Base-by-base conservation (phyloP, 2,797 vertebrate species). In the Oophaga sylvatica region DNA sequence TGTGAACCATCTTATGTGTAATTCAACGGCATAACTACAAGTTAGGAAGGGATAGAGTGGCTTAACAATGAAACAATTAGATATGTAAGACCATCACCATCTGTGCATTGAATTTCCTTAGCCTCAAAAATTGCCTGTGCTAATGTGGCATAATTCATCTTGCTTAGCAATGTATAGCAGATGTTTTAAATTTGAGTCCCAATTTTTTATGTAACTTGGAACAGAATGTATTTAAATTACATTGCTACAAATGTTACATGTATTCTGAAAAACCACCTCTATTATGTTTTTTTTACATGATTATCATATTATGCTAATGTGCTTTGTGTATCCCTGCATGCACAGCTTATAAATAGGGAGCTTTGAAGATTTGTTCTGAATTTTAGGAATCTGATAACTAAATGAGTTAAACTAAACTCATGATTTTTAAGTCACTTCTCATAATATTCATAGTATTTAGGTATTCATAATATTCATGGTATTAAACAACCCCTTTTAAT, bases 141-240 rank as follows among this genome's bases (percentile, higher is more conserved):
- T 88, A 88, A 84, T 80, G 76, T 79, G 75, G 82, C 57, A 80
- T 83, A 88, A 88, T 80, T 78, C 56, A 53, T 73, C 82, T 84
- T 53, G 75, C 56, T 84, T 80, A 73, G 76, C 29, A 84, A 88
- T 84, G 20, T 82, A 79, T 78, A 81, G 81, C 75, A 80, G 87
- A 87, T 87, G 86, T 87, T 87, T 26, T 83, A 73, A 77, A 87
- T 79, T 78, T 83, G 31, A 45, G n/a, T 83, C 62, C 19, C 80
- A 19, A 81, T 87, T 79, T 71, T 81, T 87, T 81, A 75, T 76
- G 70, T 63, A 87, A 65, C 68, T 81, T 81, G 68, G 45, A 63
- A 41, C 78, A 17, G 59, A 87, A 68, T 75, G 70, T 57, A 81
- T 84, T 84, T 84, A 84, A 77, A 77, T 75, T 76, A 53, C 48